Evolutionary conservation across 2,113 vertebrate genomes (phyloP), one percentile per base, ranked within the genome.

Genomic region (Sylvietta virens): DNA sequence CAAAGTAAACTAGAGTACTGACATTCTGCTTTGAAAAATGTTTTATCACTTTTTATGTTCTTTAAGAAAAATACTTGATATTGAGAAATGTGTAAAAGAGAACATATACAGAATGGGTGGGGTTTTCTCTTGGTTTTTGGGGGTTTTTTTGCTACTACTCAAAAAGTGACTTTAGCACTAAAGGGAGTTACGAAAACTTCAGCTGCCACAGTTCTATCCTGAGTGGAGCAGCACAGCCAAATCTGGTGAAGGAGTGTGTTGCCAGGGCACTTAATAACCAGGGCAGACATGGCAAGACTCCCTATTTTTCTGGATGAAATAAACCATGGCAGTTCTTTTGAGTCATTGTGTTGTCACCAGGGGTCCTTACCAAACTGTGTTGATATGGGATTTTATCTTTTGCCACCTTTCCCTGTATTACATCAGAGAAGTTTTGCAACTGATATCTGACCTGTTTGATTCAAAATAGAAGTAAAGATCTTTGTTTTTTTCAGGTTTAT

Each of bases 381-480:
- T 53, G 45, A 51, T 80, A 90, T 0, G 8, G 39, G 42, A 65
- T 53, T 73, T 58, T 94, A 56, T 93, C 81, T 67, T 85, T 82
- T 90, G 62, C 30, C 64, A 67, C 76, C 56, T 73, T 93, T 93
- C 71, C 45, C 82, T 86, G 67, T 94, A 78, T 95, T 93, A 62
- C 76, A 62, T 44, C 23, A 83, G n/a, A 40, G 42, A 66, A 73
- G 33, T 86, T 92, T 86, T 90, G 72, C 64, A 92, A 90, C 10
- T 45, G 42, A 24, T 31, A 35, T 58, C 39, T 42, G 53, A 85
- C 23, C 31, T 65, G 22, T 69, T 90, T 69, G 64, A 85, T 79
- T 81, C 24, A 39, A 92, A 95, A 81, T 22, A 70, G 23, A 70
- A 84, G 23, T 45, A 64, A 67, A 45, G 11, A 40, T 72, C 4